Base-by-base conservation (phyloP, 2,888 invertebrate species). In the Liopterus haemorrhoidalis region DNA sequence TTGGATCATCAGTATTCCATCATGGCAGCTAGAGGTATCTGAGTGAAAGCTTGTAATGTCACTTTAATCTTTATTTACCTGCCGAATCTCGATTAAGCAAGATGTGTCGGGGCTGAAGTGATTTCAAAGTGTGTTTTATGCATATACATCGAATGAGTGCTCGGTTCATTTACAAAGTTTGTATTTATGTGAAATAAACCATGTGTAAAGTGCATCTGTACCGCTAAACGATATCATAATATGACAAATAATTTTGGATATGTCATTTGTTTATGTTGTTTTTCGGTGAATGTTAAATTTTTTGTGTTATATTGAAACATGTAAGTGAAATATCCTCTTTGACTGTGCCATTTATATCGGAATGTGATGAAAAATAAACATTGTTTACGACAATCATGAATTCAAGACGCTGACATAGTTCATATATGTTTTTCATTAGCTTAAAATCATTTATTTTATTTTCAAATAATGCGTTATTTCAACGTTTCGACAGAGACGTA, bases 1-100 rank as follows among this genome's bases (percentile, higher is more conserved):
- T n/a, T n/a, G n/a, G n/a, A n/a, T n/a, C n/a, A n/a, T n/a, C n/a
- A n/a, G n/a, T n/a, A n/a, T 46, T 48, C 46, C 49, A 51, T 48
- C 49, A 52, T 50, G 52, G 52, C 50, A 50, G 52, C 50, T 49
- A 48, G 49, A 49, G 48, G 49, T 45, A 44, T 55, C 53, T 38
- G 57, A 58, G 62, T 62, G 63, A 63, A 64, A 64, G 62, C 62
- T 57, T 56, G 54, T 56, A 54, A 53, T 50, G 45, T 46, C 52
- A 52, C 49, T 50, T 49, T 52, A 57, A 53, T 57, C 58, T 60
- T 59, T 60, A 61, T 62, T 63, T 61, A 61, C 60, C 49, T 58
- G 54, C 52, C 55, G 56, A 56, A 55, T 57, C 54, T 54, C 53
- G 53, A 54, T 54, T 53, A 45, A 38, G 32, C 32, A 45, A 45